Percentiles rank a stretch among this genome's conserved stretches.
phyloP scores from a whole-genome alignment of 1,140 invertebrate species.

The Drosophila bocki region DNA sequence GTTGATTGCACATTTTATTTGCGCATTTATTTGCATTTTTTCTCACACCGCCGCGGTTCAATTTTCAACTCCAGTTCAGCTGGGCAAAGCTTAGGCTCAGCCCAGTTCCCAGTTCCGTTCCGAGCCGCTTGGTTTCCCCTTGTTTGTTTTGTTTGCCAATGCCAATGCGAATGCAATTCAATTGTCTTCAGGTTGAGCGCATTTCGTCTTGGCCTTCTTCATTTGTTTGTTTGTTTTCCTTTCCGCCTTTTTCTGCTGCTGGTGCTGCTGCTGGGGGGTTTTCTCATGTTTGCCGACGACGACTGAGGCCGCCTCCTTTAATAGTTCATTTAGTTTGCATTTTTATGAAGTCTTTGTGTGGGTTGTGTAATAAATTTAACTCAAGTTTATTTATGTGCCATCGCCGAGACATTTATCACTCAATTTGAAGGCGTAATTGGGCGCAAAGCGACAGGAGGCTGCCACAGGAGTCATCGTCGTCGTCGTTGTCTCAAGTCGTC shows the following conservation, averaged over 20 bases:
- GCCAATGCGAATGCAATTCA: slow-evolving; percentile 70
- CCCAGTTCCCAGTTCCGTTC: background rate
- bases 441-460: slow-evolving; percentile 75
- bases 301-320: slow-evolving; percentile 62
- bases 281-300: slow-evolving; percentile 74
- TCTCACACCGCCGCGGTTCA: slow-evolving; percentile 66
- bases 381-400: slow-evolving; percentile 81
- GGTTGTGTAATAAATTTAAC: slow-evolving; percentile 84
- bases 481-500: slow-evolving; percentile 4
- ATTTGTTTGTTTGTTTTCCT: slow-evolving; percentile 62
- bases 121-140: slow-evolving; percentile 11
- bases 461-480: slow-evolving; percentile 43
- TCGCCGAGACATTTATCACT: slow-evolving; percentile 81
- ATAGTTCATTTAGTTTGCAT: slow-evolving; percentile 84
- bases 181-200: slow-evolving; percentile 69
- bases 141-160: slow-evolving; percentile 47
- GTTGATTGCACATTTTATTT: slow-evolving; percentile 84
- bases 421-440: slow-evolving; percentile 83
- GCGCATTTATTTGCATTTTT: slow-evolving; percentile 84
- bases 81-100: slow-evolving; percentile 12
- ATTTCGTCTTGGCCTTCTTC: slow-evolving; percentile 54
- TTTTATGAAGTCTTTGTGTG: slow-evolving; percentile 83
- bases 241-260: slow-evolving; percentile 9
- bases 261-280: slow-evolving; percentile 39
- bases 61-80: slow-evolving; percentile 15